Percentiles rank a stretch among this genome's conserved stretches.
These are phyloP conservation scores for Cynoglossus semilaevis DNA, from an alignment of 2,113 vertebrate species.

Conservation along the genomic window DNA sequence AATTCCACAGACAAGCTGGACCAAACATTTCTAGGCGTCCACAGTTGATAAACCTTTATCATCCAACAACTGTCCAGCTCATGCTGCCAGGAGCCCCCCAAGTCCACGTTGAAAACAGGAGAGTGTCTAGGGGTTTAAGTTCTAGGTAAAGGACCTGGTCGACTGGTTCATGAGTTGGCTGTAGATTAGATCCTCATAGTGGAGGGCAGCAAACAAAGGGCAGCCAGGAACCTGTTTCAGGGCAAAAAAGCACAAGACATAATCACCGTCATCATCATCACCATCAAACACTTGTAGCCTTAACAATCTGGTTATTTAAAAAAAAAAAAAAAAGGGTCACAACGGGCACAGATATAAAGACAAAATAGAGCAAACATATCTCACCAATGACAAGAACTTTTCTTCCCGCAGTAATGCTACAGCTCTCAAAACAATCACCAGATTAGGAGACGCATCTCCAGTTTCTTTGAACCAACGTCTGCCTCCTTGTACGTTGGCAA, in stretches of 20 bases:
- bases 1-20: constrained; percentile 31
- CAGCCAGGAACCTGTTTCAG: constrained; percentile 54
- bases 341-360: neutral
- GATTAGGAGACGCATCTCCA: constrained; percentile 18
- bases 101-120: constrained; percentile 40
- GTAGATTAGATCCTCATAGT: constrained; percentile 53
- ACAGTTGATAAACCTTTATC: constrained; percentile 27
- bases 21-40: constrained; percentile 20
- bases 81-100: constrained; percentile 37
- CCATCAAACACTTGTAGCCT: neutral
- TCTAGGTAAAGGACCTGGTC: constrained; percentile 37
- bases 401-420: constrained; percentile 24
- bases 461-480: constrained; percentile 26
- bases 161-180: constrained; percentile 45
- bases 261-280: neutral
- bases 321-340: neutral
- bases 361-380: neutral
- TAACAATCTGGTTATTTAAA: neutral
- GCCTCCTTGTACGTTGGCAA: constrained; percentile 37
- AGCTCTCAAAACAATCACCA: constrained; percentile 35
- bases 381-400: constrained; percentile 44
- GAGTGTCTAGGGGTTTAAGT: constrained; percentile 51
- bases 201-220: constrained; percentile 64
- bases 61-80: constrained; percentile 38
- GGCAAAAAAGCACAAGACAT: neutral